Evolutionary conservation across 2,797 vertebrate genomes (phyloP).

Genomic region (Muraenolepis orangiensis): DNA sequence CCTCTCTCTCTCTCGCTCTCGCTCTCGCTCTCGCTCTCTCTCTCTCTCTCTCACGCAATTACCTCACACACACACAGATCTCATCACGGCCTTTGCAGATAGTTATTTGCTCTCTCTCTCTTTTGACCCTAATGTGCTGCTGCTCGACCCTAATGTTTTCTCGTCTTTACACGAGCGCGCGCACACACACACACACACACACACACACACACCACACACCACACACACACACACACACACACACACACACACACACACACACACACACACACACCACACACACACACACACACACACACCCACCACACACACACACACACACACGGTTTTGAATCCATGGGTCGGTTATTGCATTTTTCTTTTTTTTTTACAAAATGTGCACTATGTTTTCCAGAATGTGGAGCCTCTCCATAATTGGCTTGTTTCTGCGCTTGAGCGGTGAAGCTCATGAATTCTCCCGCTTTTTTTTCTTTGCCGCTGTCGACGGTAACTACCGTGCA

Average conservation of each 20-base stretch:
- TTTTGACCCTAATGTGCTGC: background rate
- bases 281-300: too few relatives aligned
- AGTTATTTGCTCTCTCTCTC: slow-evolving; percentile 12
- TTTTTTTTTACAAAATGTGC: background rate
- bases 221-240: too few relatives aligned
- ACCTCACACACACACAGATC: slow-evolving; percentile 23
- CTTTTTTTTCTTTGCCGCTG: background rate
- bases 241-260: too few relatives aligned
- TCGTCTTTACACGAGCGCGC: too few relatives aligned
- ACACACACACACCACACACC: too few relatives aligned
- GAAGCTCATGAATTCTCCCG: background rate
- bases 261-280: too few relatives aligned
- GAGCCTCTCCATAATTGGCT: background rate
- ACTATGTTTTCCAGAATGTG: background rate
- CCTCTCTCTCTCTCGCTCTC: background rate
- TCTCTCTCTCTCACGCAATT: too few relatives aligned
- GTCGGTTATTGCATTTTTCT: background rate
- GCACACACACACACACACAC: too few relatives aligned
- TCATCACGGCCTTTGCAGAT: slow-evolving; percentile 35
- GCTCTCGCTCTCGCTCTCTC: too few relatives aligned
- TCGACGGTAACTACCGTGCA: too few relatives aligned
- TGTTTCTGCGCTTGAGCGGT: background rate
- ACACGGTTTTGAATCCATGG: background rate
- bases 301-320: too few relatives aligned
- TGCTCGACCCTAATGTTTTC: background rate